Evolutionary conservation across 1,140 invertebrate genomes (phyloP).

Genomic region (Euura lappo): DNA sequence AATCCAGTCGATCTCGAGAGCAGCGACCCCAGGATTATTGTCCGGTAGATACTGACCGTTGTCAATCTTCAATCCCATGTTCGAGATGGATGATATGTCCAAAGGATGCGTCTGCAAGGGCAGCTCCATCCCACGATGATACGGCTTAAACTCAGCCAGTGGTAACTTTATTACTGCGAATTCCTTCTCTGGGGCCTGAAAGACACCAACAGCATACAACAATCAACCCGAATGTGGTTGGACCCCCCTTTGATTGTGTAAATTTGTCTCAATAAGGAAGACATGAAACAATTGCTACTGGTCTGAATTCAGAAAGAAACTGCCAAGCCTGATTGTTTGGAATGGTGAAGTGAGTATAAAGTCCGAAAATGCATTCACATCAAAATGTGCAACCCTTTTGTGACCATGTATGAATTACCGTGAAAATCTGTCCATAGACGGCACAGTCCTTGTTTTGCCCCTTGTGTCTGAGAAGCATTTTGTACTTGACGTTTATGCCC

Average conservation of each 20-base stretch:
- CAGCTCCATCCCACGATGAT: constrained; percentile 65
- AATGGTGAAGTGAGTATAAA: too few relatives aligned
- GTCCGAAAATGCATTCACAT: too few relatives aligned
- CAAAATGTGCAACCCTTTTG: too few relatives aligned
- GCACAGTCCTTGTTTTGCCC: constrained; percentile 64
- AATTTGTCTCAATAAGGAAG: too few relatives aligned
- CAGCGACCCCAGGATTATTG: constrained; percentile 70
- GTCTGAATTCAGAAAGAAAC: too few relatives aligned
- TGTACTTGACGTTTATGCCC: constrained; percentile 61
- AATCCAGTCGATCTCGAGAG: constrained; percentile 72
- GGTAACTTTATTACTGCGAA: constrained; percentile 63
- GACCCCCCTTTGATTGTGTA: too few relatives aligned
- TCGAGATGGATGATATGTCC: constrained; percentile 65
- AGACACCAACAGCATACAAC: too few relatives aligned
- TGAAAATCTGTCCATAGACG: constrained; percentile 70
- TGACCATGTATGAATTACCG: constrained; percentile 47
- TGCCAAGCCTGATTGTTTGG: too few relatives aligned
- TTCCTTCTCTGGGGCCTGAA: constrained; percentile 62
- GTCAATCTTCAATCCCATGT: constrained; percentile 69
- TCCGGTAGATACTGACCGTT: constrained; percentile 69
- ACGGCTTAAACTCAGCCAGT: constrained; percentile 67
- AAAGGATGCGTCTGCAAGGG: constrained; percentile 61
- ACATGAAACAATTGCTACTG: too few relatives aligned
- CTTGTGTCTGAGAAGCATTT: constrained; percentile 69
- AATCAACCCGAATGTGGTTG: too few relatives aligned